Percentiles rank a stretch among this genome's conserved stretches.
Conservation (phyloP, 2,113 vertebrate species). For the Ageneiosus marmoratus region DNA sequence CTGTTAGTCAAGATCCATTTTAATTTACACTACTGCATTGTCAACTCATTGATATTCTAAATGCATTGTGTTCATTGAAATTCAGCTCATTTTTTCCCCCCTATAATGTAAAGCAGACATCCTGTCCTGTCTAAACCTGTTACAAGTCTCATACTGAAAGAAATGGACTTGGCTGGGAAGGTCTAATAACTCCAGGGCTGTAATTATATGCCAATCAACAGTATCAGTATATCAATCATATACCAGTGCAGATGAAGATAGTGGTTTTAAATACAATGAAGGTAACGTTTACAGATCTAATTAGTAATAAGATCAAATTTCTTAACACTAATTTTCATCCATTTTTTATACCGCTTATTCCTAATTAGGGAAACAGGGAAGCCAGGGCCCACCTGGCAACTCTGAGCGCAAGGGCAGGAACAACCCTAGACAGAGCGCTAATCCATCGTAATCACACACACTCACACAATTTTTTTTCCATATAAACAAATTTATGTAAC, state of each 20-base stretch:
- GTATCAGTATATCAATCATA: not conserved
- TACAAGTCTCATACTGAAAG: not conserved
- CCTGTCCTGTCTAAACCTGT: too few relatives aligned
- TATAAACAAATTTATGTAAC: too few relatives aligned
- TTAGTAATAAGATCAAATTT: not conserved
- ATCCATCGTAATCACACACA: too few relatives aligned
- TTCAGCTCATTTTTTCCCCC: not conserved
- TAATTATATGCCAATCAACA: not conserved
- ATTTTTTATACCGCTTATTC: too few relatives aligned
- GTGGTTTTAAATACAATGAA: not conserved
- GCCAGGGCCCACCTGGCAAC: too few relatives aligned
- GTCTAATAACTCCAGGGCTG: not conserved
- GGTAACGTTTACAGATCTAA: not conserved
- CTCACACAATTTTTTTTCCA: too few relatives aligned
- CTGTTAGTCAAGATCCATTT: not conserved
- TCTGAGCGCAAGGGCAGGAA: too few relatives aligned
- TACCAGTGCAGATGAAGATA: not conserved
- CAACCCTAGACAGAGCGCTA: too few relatives aligned
- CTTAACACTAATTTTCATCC: too few relatives aligned
- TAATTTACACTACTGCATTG: not conserved
- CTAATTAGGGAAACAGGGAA: too few relatives aligned
- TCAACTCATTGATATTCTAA: not conserved
- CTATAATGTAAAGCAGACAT: not conserved
- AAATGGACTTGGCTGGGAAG: not conserved
- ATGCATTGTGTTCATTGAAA: not conserved